Evolutionary conservation across 2,888 invertebrate species (phyloP).

Genomic region (Morinoia aosen): DNA sequence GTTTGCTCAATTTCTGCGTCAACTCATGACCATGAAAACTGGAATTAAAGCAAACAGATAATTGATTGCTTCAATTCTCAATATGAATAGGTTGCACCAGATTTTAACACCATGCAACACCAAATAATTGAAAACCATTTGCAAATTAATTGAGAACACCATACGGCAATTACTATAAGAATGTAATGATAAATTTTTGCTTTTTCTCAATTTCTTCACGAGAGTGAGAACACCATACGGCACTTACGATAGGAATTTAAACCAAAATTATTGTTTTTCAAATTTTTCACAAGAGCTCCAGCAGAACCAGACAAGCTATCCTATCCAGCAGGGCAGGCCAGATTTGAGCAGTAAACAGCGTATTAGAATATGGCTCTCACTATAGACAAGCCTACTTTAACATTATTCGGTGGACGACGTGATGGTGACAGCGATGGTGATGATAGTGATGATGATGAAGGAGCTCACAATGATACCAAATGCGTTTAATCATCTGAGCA

Average conservation of each 20-base stretch:
- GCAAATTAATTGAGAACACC: neutral
- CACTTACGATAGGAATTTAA: neutral
- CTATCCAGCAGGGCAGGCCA: neutral
- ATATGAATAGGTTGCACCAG: neutral
- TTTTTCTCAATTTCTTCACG: too few species aligned
- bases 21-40: neutral
- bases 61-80: neutral
- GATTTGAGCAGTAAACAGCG: neutral
- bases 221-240: neutral
- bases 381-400: slow-evolving; percentile 17
- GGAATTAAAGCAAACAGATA: neutral
- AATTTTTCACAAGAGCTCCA: neutral
- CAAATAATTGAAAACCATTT: neutral
- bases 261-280: neutral
- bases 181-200: too few species aligned
- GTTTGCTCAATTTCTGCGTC: too few species aligned
- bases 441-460: neutral
- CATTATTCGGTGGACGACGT: neutral
- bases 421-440: neutral
- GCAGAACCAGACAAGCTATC: neutral
- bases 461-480: neutral
- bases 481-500: too few species aligned
- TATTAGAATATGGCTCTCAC: neutral
- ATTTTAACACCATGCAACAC: neutral
- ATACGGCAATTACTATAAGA: neutral